Base-by-base conservation (phyloP, 2,888 invertebrate species). In the Cotesia congregata region DNA sequence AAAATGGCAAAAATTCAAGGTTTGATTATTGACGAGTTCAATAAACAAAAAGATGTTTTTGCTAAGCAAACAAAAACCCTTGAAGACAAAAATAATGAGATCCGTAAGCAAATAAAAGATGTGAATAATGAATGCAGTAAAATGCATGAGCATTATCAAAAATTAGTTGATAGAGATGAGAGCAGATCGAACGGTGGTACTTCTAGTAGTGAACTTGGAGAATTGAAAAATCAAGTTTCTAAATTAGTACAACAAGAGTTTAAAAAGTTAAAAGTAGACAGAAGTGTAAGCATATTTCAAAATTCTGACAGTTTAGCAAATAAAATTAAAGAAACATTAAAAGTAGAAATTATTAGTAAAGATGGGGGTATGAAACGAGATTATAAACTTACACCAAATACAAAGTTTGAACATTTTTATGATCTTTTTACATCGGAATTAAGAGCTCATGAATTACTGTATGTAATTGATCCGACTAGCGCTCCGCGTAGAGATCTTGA, bases 341-440 rank as follows among this genome's bases (percentile, higher is more conserved):
- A 77, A 71, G 69, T 80, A 15, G 81, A 78, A 61, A 20, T 79
- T 12, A 62, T 79, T 62, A 69, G 73, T 65, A 77, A 81, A 74
- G 77, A 78, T 41, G 9, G 70, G 39, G 76, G 72, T 17, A 80
- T 30, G 4, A 7, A 77, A 69, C 74, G 79, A 30, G 79, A 79
- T 50, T 81, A 80, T 65, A 79, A 79, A 76, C 75, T 81, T 15
- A 71, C 65, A 20, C 9, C 20, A 17, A 67, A 75, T 64, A 73
- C 75, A 12, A 80, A 79, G 68, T 80, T 62, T 72, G 79, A 80
- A 62, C 76, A 80, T 68, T 82, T 81, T 68, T 74, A 73, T 62
- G 81, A 81, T 67, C 81, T 78, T 73, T 65, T 82, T 50, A 75
- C 72, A 65, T 82, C 80, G 6, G 78, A 81, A 69, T 76, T 81